These are phyloP conservation scores for Napeogenes sylphis DNA, from an alignment of 2,888 invertebrate genomes.

Conservation along the genomic window DNA sequence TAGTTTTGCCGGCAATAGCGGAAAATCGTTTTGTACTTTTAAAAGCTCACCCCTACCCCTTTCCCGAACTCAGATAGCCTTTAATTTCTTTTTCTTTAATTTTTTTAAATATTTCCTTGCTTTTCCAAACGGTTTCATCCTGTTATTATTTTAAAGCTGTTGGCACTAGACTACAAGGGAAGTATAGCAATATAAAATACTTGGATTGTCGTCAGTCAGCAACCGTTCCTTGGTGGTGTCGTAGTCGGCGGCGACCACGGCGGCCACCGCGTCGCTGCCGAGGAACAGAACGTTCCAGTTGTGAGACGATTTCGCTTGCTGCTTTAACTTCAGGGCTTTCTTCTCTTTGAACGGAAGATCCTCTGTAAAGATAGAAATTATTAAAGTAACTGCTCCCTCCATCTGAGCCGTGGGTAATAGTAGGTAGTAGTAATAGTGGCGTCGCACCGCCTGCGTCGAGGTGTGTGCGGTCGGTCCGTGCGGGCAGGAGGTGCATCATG, in stretches of 20 bases:
- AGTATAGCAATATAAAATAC: slow-evolving; percentile 34
- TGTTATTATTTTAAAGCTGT: no score
- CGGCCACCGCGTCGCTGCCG: slow-evolving; percentile 94
- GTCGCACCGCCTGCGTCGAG: slow-evolving; percentile 55
- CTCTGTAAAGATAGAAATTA: slow-evolving; percentile 58
- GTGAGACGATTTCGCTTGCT: slow-evolving; percentile 85
- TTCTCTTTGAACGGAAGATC: slow-evolving; percentile 88
- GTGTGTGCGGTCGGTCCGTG: slow-evolving; percentile 80
- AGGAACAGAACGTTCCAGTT: slow-evolving; percentile 98
- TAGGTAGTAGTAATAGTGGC: no score
- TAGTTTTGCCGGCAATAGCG: no score
- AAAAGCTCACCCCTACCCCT: no score
- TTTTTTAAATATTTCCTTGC: no score
- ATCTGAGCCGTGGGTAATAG: no score
- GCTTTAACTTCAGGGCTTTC: slow-evolving; percentile 86
- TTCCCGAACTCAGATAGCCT: no score
- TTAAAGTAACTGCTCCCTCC: not conserved
- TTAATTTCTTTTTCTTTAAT: no score
- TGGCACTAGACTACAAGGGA: no score
- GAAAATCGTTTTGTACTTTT: no score
- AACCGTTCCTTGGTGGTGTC: slow-evolving; percentile 91
- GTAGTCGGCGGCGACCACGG: slow-evolving; percentile 90
- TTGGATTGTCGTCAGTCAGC: slow-evolving; percentile 61
- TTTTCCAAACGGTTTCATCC: no score
- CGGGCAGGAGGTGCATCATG: slow-evolving; percentile 95